Percentiles rank a stretch among this genome's conserved stretches.
Evolutionary conservation across 2,888 invertebrate genomes (phyloP).

Genomic region (Nebria salina): DNA sequence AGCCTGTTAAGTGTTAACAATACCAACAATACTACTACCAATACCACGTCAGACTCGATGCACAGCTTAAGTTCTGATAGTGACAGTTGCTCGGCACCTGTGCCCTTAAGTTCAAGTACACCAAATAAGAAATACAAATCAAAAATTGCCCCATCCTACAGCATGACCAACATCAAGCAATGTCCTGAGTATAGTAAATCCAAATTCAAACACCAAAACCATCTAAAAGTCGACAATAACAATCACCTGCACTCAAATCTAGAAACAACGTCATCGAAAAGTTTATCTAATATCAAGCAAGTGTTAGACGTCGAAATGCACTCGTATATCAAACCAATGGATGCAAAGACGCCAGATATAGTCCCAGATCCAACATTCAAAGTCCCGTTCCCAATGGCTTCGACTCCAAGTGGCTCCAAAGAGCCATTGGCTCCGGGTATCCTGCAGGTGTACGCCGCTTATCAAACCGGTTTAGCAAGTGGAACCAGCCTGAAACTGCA

Average conservation of each 20-base stretch:
- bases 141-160: constrained; percentile 70
- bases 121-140: constrained; percentile 63
- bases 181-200: constrained; percentile 53
- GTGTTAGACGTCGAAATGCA: constrained; percentile 52
- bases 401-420: constrained; percentile 50
- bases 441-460: constrained; percentile 91
- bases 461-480: constrained; percentile 91
- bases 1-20: constrained; percentile 73
- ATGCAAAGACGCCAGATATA: constrained; percentile 50
- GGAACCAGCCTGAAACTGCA: constrained; percentile 94
- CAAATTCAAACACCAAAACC: constrained; percentile 52
- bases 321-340: constrained; percentile 55
- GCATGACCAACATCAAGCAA: constrained; percentile 71
- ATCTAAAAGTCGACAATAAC: constrained; percentile 55
- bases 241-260: constrained; percentile 53
- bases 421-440: constrained; percentile 58
- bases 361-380: constrained; percentile 54
- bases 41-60: constrained; percentile 71
- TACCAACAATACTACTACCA: constrained; percentile 59
- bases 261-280: constrained; percentile 60
- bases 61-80: constrained; percentile 75
- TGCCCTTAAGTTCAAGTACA: constrained; percentile 66
- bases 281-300: constrained; percentile 59
- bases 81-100: constrained; percentile 65
- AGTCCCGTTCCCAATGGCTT: constrained; percentile 52